Evolutionary conservation across 2,113 vertebrate species (phyloP), one percentile per base, ranked within the genome.

Genomic region (Pteropus alecto): DNA sequence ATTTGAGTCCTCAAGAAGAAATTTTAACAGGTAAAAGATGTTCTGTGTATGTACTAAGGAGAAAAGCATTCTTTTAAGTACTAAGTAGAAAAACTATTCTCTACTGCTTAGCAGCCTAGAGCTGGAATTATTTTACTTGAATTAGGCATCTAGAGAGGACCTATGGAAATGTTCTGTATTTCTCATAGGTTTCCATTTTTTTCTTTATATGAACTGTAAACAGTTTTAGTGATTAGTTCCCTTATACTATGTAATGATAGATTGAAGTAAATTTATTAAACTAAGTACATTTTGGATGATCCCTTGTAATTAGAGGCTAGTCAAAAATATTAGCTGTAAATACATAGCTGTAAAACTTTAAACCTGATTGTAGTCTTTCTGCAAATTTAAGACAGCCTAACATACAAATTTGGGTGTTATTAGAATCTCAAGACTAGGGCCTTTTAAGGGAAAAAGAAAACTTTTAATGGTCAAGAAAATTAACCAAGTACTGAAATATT

Each of bases 61-160:
- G 46, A 26, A 87, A 77, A 83, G 22, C 12, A 35, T 95, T 89
- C 16, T 60, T 60, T 60, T 60, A 60, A 60, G 24, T 26, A 60
- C 24, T 26, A 60, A 85, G 35, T 18, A 67, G 58, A 33, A 81
- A 79, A 87, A 35, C 15, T 68, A 6, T 92, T 95, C 19, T 90
- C 28, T 81, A 22, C 21, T 92, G 22, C 16, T 90, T 79, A 56
- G 58, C 51, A 96, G 9, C 24, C n/a, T 81, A 68, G 24, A 5
- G n/a, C 92, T 92, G 79, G 70, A 82, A 93, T 76, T 67, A 60
- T 86, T 61, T 91, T 77, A 91, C 82, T 90, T 89, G 19, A 88
- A 81, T 77, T 94, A 68, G 28, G 30, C 60, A 87, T 28, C n/a
- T 60, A 86, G 13, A 94, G 67, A 51, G 46, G 19, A 96, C 14